phyloP scores from a whole-genome alignment of 2,113 vertebrate genomes.

The Ailurus styani region DNA sequence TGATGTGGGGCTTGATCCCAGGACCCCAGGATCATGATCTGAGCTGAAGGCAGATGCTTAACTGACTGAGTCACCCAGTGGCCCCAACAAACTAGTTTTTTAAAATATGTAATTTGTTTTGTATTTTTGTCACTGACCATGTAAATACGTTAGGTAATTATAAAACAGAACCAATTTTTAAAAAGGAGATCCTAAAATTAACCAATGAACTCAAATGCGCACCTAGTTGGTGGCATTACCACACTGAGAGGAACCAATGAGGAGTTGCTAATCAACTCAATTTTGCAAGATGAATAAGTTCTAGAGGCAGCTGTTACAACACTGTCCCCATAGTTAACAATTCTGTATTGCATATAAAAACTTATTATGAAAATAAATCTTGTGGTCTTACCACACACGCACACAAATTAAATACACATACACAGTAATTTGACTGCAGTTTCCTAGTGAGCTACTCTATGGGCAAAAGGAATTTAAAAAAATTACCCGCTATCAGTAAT shows the following conservation, averaged over 20 bases:
- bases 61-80: too few relatives aligned
- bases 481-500: not conserved
- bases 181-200: not conserved
- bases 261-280: not conserved
- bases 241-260: not conserved
- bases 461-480: not conserved
- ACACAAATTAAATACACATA: not conserved
- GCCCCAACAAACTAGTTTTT: not conserved
- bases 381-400: not conserved
- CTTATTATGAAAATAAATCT: not conserved
- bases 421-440: not conserved
- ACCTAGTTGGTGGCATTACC: not conserved
- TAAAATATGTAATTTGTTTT: not conserved
- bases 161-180: not conserved
- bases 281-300: not conserved
- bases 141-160: not conserved
- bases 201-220: not conserved
- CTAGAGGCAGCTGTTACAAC: not conserved
- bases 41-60: too few relatives aligned
- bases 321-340: not conserved
- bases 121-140: not conserved
- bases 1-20: too few relatives aligned
- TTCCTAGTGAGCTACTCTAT: not conserved
- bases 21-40: too few relatives aligned
- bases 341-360: not conserved